Base-by-base conservation (phyloP, 1,140 invertebrate species). In the Neoseiulus cucumeris region DNA sequence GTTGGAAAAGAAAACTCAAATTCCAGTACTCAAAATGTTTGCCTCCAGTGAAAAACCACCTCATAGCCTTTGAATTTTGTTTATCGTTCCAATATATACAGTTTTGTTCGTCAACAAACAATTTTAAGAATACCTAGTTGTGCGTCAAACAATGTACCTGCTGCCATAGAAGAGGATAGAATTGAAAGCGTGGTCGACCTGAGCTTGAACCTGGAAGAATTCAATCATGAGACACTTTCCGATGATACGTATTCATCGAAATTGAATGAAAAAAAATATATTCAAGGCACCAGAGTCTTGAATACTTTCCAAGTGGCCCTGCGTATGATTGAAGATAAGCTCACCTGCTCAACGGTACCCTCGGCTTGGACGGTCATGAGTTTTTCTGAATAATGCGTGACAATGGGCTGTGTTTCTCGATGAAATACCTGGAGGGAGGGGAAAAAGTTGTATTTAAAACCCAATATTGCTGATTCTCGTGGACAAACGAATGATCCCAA, bases 321-420 rank as follows among this genome's bases (percentile, higher is more conserved):
- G 12, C 42, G n/a, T 44, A 44, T 44, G 18, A 22, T 4, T 28
- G 45, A 22, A 7, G 4, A 47, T 47, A 4, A 47, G 4, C 45
- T 47, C 14, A 67, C 44, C 18, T 67, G 65, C 1, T 67, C 42
- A 12, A 42, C 41, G 25, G 20, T n/a, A 2, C 30, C 22, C n/a
- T 67, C 66, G n/a, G 55, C 66, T 12, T 42, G n/a, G 20, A 67
- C 25, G n/a, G n/a, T 66, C 20, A 22, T 66, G 22, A 47, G 30
- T 39, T 77, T 68, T 51, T 73, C 69, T 30, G 74, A 69, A 66
- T 80, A 81, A 68, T 79, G 70, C 30, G 77, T 74, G 30, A 81
- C 73, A 7, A 82, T 79, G 9, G 80, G 80, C 25, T 74, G 68
- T 14, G 80, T 82, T 51, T 74, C 70, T 39, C 76, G 72, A 65